phyloP scores from a whole-genome alignment of 2,113 vertebrate species.

The Xerus inauris region DNA sequence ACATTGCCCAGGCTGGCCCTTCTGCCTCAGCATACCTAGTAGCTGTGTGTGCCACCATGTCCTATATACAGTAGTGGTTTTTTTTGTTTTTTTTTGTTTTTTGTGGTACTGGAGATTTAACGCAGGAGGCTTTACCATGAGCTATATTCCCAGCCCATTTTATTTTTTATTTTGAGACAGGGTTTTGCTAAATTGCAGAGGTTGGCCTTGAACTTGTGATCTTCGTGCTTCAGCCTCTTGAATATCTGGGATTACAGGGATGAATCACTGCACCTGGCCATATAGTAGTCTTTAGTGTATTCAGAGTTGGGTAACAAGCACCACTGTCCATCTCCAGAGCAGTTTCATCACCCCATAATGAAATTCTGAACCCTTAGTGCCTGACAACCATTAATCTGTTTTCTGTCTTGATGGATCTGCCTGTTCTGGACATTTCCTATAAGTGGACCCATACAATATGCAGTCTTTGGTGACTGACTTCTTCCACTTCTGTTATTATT shows the following conservation, averaged over 20 bases:
- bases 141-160: no score
- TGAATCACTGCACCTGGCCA: neutral
- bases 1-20: no score
- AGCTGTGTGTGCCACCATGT: no score
- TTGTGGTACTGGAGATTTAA: no score
- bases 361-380: neutral
- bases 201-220: neutral
- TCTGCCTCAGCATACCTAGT: no score
- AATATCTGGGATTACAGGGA: neutral
- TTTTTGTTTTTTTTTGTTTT: no score
- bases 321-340: neutral
- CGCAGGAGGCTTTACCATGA: no score
- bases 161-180: no score
- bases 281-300: neutral
- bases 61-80: no score
- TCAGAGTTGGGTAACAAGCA: neutral
- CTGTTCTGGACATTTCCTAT: neutral
- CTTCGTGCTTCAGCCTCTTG: neutral
- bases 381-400: no score
- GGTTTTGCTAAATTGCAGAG: neutral
- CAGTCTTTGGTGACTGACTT: no score
- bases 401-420: neutral
- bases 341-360: neutral
- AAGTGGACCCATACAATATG: rapidly evolving
- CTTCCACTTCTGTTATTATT: neutral